phyloP scores from a whole-genome alignment of 2,888 invertebrate genomes.

The Cistogaster globosa region DNA sequence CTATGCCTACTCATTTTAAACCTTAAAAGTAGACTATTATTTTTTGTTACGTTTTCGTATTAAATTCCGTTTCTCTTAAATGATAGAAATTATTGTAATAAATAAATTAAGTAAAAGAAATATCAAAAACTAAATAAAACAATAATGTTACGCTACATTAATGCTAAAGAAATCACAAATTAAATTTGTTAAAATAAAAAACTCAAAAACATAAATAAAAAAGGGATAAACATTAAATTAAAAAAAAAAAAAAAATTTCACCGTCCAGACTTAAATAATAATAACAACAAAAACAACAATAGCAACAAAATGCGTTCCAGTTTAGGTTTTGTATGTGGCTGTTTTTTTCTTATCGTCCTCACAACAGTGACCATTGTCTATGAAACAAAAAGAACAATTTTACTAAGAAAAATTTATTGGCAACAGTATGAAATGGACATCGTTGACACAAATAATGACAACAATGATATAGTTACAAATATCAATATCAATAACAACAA shows the following conservation, averaged over 20 bases:
- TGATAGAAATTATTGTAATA: too few relatives aligned
- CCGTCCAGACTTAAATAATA: neutral
- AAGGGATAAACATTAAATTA: too few relatives aligned
- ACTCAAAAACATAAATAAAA: too few relatives aligned
- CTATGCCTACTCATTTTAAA: too few relatives aligned
- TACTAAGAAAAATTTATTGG: constrained; percentile 74
- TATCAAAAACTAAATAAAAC: too few relatives aligned
- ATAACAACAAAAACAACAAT: neutral
- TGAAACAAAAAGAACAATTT: constrained; percentile 74
- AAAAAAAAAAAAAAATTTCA: neutral
- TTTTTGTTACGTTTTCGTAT: too few relatives aligned
- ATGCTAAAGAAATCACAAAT: too few relatives aligned
- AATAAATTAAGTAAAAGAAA: too few relatives aligned
- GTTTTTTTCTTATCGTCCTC: constrained; percentile 73
- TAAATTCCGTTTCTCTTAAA: too few relatives aligned
- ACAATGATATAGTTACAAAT: constrained; percentile 40
- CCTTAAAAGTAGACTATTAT: too few relatives aligned
- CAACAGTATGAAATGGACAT: constrained; percentile 59
- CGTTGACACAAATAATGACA: constrained; percentile 59
- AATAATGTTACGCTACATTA: too few relatives aligned
- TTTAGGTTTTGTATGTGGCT: constrained; percentile 72
- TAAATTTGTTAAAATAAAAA: too few relatives aligned
- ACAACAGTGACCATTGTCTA: constrained; percentile 74
- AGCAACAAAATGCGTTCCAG: constrained; percentile 71
- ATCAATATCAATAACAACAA: constrained; percentile 4